phyloP scores from a whole-genome alignment of 2,888 invertebrate genomes.

The Andrena chrysosceles region DNA sequence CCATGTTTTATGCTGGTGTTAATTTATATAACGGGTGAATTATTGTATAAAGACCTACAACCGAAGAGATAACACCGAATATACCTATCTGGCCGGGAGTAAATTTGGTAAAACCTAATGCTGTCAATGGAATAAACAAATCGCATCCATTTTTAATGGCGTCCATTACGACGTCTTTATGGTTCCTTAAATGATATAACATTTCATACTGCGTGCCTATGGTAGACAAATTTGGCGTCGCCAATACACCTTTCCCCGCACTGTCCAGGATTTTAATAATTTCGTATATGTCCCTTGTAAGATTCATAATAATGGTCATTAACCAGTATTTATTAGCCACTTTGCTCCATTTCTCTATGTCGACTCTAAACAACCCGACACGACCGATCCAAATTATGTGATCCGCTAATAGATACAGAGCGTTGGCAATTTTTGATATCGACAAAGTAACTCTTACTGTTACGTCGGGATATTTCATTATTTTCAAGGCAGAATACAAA shows the following conservation, averaged over 20 bases:
- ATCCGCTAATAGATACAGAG: constrained; percentile 93
- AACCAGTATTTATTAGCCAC: constrained; percentile 94
- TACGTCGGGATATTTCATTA: constrained; percentile 90
- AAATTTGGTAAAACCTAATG: constrained; percentile 91
- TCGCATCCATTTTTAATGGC: constrained; percentile 95
- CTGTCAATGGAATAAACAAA: constrained; percentile 93
- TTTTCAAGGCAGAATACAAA: constrained; percentile 90
- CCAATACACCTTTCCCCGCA: constrained; percentile 56
- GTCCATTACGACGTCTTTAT: constrained; percentile 92
- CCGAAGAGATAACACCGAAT: constrained; percentile 92
- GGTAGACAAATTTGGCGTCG: constrained; percentile 33
- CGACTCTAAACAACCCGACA: constrained; percentile 89
- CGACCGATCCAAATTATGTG: constrained; percentile 94
- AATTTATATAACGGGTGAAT: constrained; percentile 93
- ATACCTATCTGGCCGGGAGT: constrained; percentile 92
- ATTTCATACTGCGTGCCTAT: constrained; percentile 48
- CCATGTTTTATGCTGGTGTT: constrained; percentile 86
- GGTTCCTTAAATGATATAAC: constrained; percentile 79
- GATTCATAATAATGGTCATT: constrained; percentile 91
- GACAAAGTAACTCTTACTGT: constrained; percentile 90
- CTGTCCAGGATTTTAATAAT: constrained; percentile 88
- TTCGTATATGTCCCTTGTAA: constrained; percentile 94
- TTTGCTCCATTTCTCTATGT: constrained; percentile 91
- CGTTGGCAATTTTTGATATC: constrained; percentile 91
- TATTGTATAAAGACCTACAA: constrained; percentile 91